Percentiles rank a stretch among this genome's conserved stretches.
phyloP scores from a whole-genome alignment of 2,113 vertebrate species.

The Thinocorus orbignyianus region DNA sequence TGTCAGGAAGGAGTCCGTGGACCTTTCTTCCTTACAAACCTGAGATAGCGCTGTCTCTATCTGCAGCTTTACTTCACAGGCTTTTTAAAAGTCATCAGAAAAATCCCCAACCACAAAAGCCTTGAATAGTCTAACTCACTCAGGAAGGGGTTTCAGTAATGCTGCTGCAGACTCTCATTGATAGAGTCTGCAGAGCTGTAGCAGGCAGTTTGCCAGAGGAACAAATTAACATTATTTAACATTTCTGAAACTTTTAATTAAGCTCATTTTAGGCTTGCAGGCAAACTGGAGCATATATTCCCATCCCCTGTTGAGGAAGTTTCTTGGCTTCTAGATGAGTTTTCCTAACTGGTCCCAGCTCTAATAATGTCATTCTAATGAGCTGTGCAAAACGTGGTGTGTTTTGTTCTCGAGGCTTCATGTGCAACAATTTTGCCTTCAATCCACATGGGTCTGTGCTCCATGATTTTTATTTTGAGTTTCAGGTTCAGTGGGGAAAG shows the following conservation, averaged over 20 bases:
- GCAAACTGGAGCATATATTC: conserved; percentile 19
- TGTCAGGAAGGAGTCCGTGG: conserved; percentile 8
- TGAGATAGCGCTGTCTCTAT: not conserved
- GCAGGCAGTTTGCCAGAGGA: conserved; percentile 35
- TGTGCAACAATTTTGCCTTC: not conserved
- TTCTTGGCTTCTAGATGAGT: conserved; percentile 43
- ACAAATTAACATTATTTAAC: conserved; percentile 60
- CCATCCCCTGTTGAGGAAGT: not conserved
- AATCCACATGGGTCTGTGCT: not conserved
- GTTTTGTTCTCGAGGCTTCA: conserved; percentile 29
- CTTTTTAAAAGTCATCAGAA: conserved; percentile 3
- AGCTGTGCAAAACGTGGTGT: conserved; percentile 37
- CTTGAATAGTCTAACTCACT: not conserved
- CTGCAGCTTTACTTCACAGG: not conserved
- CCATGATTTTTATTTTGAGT: conserved; percentile 42
- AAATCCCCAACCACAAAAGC: not conserved
- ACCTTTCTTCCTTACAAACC: conserved; percentile 38
- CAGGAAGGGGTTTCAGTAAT: not conserved
- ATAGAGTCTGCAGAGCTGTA: not conserved
- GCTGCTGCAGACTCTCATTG: not conserved
- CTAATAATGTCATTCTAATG: conserved; percentile 54
- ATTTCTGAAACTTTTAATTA: conserved; percentile 69
- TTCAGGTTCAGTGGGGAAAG: conserved; percentile 3
- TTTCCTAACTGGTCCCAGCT: conserved; percentile 53
- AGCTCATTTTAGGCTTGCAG: conserved; percentile 48